phyloP scores from a whole-genome alignment of 2,113 vertebrate genomes.

The Notarius lentiginosus region DNA sequence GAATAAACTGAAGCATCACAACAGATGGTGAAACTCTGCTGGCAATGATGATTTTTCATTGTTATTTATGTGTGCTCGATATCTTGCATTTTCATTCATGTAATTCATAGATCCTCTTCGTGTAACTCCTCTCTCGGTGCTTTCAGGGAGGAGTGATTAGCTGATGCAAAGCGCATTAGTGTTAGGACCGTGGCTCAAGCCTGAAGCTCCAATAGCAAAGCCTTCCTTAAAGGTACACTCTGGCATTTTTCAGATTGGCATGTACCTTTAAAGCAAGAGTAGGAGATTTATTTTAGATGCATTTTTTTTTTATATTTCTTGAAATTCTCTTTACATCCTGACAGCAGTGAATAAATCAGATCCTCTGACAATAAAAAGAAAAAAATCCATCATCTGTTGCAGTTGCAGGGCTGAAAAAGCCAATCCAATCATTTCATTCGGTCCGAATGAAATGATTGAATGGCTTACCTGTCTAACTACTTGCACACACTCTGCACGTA shows the following conservation, averaged over 20 bases:
- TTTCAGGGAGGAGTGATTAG: constrained; percentile 44
- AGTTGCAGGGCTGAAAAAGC: too few relatives aligned
- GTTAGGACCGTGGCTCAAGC: constrained; percentile 23
- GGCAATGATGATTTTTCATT: not conserved
- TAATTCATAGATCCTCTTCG: constrained; percentile 24
- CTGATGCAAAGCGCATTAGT: constrained; percentile 15
- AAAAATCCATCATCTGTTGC: too few relatives aligned
- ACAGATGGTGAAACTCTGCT: constrained; percentile 1
- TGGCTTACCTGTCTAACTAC: too few relatives aligned
- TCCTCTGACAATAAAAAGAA: too few relatives aligned
- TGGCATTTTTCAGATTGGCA: not conserved
- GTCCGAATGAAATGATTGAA: too few relatives aligned
- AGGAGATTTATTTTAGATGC: too few relatives aligned
- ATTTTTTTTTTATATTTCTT: too few relatives aligned
- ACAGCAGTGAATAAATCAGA: too few relatives aligned
- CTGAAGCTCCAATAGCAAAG: not conserved
- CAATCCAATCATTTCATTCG: too few relatives aligned
- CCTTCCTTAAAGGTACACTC: not conserved
- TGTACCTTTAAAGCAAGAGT: not conserved
- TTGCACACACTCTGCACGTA: too few relatives aligned
- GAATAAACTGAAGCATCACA: constrained; percentile 7
- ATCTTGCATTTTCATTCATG: constrained; percentile 34
- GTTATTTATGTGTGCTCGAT: not conserved
- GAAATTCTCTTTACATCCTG: too few relatives aligned
- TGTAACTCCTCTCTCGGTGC: constrained; percentile 27